Evolutionary conservation across 2,113 vertebrate species (phyloP).

Genomic region (Muntiacus muntjak): DNA sequence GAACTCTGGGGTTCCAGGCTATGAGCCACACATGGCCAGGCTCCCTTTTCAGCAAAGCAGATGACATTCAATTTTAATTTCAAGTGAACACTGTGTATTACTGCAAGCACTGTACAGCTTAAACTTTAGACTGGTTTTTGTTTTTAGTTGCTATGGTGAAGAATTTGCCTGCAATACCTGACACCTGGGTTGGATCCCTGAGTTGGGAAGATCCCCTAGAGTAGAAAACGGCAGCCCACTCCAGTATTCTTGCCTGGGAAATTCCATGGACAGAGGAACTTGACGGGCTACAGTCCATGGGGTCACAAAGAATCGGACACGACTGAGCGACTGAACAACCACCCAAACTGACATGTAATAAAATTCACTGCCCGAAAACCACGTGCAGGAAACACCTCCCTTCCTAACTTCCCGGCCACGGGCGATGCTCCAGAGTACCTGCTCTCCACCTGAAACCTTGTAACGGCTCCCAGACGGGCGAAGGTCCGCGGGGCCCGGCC

Average conservation of each 20-base stretch:
- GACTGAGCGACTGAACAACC: not conserved
- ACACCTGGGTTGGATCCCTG: not conserved
- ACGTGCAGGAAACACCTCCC: slow-evolving; percentile 68
- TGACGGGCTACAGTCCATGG: not conserved
- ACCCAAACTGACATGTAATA: not conserved
- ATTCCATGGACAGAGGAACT: not conserved
- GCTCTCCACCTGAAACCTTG: slow-evolving; percentile 83
- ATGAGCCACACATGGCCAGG: not conserved
- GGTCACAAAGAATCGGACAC: not conserved
- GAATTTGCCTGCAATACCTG: not conserved
- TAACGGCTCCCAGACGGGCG: slow-evolving; percentile 24
- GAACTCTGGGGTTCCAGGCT: not conserved
- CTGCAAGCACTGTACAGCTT: not conserved
- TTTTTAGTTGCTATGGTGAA: not conserved
- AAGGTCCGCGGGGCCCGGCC: not conserved
- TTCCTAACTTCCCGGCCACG: slow-evolving; percentile 82
- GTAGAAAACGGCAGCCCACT: not conserved
- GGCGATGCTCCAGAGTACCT: slow-evolving; percentile 79
- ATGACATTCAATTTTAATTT: not conserved
- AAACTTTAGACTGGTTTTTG: not conserved
- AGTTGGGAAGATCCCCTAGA: not conserved
- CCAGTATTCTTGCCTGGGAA: not conserved
- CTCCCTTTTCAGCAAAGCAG: not conserved
- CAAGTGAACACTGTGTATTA: not conserved
- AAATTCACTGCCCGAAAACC: not conserved